phyloP scores from a whole-genome alignment of 2,113 vertebrate genomes.

The Rhineura floridana region DNA sequence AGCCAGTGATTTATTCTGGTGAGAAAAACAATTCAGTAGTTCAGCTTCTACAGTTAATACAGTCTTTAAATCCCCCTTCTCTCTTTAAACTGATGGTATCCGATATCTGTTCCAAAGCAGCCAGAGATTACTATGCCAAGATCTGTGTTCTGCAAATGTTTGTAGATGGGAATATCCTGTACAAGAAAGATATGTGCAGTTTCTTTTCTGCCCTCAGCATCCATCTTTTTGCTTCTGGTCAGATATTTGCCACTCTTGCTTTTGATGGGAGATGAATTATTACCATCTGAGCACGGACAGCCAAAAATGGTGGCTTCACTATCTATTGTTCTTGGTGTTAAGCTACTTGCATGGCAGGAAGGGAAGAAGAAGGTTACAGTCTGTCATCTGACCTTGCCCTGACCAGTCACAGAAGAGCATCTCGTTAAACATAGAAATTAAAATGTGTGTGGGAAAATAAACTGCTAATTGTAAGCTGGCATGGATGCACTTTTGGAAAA shows the following conservation, averaged over 20 bases:
- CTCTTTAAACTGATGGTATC: not conserved
- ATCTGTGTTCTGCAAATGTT: not conserved
- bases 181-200: too few species aligned
- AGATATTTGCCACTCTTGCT: not conserved
- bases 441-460: constrained; percentile 46
- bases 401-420: constrained; percentile 29
- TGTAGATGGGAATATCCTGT: not conserved
- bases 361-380: not conserved
- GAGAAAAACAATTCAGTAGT: not conserved
- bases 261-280: not conserved
- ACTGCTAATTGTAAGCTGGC: constrained; percentile 54
- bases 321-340: not conserved
- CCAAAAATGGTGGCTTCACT: not conserved
- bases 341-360: constrained; percentile 7
- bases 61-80: too few species aligned
- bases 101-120: not conserved
- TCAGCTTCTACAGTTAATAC: not conserved
- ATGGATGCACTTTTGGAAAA: constrained; percentile 42
- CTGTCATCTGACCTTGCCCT: fast-evolving
- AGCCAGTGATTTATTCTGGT: constrained; percentile 48
- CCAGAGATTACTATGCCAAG: not conserved
- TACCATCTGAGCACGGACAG: not conserved
- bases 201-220: not conserved
- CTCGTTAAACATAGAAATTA: constrained; percentile 49
- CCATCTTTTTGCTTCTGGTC: constrained; percentile 14